Conservation (phyloP, 2,113 vertebrate genomes). For the Micronisus gabar region DNA sequence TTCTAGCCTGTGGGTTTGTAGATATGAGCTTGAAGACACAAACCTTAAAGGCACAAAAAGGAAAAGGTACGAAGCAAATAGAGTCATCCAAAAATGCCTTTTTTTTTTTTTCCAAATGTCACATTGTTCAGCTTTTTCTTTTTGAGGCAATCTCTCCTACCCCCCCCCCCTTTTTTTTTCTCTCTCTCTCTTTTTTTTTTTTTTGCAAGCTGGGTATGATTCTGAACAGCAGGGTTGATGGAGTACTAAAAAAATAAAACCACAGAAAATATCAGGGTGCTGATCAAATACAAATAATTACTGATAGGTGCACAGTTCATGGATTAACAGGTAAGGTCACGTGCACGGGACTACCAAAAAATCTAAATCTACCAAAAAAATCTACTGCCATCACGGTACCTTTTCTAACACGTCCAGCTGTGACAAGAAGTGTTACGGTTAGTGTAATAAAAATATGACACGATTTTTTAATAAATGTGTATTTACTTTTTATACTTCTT, state of each 20-base stretch:
- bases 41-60: background rate
- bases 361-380: background rate
- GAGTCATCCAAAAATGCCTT: background rate
- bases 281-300: background rate
- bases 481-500: background rate
- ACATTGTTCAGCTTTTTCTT: background rate
- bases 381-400: background rate
- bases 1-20: background rate
- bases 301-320: background rate
- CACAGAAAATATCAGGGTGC: background rate
- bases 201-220: background rate
- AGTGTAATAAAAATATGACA: background rate
- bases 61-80: background rate
- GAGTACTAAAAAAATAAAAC: background rate
- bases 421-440: background rate
- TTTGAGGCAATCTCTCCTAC: background rate
- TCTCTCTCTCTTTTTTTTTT: too few species aligned
- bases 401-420: background rate
- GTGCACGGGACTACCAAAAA: background rate
- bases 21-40: background rate
- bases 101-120: background rate
- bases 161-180: fast-evolving
- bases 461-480: background rate
- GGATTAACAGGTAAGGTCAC: background rate
- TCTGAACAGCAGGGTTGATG: background rate